Evolutionary conservation across 2,797 vertebrate species (phyloP).

Genomic region (Sebastes elongatus): DNA sequence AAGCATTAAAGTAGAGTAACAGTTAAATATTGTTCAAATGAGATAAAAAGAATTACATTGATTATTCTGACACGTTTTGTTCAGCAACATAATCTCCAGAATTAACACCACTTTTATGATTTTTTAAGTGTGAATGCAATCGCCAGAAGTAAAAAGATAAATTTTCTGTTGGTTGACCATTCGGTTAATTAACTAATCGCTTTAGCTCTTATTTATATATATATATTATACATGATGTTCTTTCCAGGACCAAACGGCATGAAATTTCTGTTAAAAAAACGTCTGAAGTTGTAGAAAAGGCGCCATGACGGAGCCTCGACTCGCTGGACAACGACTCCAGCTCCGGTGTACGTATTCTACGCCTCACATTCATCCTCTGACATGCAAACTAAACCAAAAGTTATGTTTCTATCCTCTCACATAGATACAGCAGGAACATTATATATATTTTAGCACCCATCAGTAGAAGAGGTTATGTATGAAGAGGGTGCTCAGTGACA

Average conservation of each 20-base stretch:
- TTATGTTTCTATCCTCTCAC: background rate
- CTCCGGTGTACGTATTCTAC: slow-evolving; percentile 52
- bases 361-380: too few species aligned
- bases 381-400: background rate
- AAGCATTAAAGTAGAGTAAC: background rate
- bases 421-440: too few species aligned
- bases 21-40: background rate
- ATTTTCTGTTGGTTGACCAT: too few species aligned
- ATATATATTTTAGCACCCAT: background rate
- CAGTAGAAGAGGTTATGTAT: background rate
- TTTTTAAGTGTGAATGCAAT: too few species aligned
- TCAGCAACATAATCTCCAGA: too few species aligned
- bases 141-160: too few species aligned
- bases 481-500: background rate
- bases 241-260: slow-evolving; percentile 45
- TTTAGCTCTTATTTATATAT: too few species aligned
- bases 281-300: slow-evolving; percentile 26
- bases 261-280: slow-evolving; percentile 46
- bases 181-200: too few species aligned
- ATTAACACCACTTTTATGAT: too few species aligned
- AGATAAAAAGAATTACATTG: background rate
- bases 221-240: background rate
- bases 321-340: slow-evolving; percentile 48
- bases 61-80: background rate
- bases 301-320: slow-evolving; percentile 9